Evolutionary conservation across 2,888 invertebrate genomes (phyloP).

Genomic region (Masnerella sp.): DNA sequence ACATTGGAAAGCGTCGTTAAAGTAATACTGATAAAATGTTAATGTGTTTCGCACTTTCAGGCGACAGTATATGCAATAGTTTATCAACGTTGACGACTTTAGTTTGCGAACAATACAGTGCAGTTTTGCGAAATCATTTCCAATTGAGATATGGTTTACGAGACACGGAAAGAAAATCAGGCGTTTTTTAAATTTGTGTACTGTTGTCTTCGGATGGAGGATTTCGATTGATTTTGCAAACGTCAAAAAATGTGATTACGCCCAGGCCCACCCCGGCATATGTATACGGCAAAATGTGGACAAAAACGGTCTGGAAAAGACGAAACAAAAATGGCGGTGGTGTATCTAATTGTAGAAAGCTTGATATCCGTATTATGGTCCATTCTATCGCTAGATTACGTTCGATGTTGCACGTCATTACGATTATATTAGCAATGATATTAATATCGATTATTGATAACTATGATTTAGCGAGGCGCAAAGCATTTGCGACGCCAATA

Average conservation of each 20-base stretch:
- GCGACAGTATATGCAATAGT: constrained; percentile 6
- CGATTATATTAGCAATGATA: constrained; percentile 58
- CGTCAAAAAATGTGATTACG: constrained; percentile 73
- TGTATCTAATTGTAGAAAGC: constrained; percentile 75
- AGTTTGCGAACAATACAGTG: constrained; percentile 4
- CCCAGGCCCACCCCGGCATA: constrained; percentile 71
- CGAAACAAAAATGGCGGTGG: constrained; percentile 60
- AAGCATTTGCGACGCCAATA: constrained; percentile 69
- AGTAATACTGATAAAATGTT: constrained; percentile 20
- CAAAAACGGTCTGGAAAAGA: constrained; percentile 62
- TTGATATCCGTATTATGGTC: constrained; percentile 67
- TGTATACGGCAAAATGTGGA: constrained; percentile 74
- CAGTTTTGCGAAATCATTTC: too few relatives aligned
- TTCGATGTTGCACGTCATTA: constrained; percentile 73
- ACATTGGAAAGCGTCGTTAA: constrained; percentile 12
- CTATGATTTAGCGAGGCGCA: constrained; percentile 64
- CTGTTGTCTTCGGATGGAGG: constrained; percentile 53
- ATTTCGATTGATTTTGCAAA: constrained; percentile 59
- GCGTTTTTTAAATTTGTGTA: constrained; percentile 55
- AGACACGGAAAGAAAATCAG: constrained; percentile 1
- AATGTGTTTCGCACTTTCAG: constrained; percentile 9
- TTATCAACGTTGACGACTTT: constrained; percentile 12
- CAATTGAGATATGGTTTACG: too few relatives aligned
- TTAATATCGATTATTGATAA: constrained; percentile 66
- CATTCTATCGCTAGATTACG: constrained; percentile 69